phyloP scores from a whole-genome alignment of 2,113 vertebrate genomes.

The Isurus oxyrinchus region DNA sequence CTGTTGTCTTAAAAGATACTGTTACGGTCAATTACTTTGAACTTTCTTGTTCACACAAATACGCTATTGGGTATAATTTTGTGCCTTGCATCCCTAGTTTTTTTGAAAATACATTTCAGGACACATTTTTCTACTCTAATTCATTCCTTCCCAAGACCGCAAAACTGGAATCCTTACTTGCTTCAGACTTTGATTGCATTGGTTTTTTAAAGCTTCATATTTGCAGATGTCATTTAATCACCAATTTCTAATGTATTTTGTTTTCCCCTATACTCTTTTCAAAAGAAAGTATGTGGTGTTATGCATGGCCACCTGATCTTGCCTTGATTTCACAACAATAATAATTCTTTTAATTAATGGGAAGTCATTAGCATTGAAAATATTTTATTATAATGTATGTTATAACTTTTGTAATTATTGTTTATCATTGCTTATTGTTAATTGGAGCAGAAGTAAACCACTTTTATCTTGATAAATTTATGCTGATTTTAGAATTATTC shows the following conservation, averaged over 20 bases:
- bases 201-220: neutral
- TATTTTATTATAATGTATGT: neutral
- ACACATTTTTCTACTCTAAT: neutral
- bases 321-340: neutral
- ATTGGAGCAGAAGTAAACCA: neutral
- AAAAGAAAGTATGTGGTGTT: neutral
- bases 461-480: neutral
- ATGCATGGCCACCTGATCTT: neutral
- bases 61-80: neutral
- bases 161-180: neutral
- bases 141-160: neutral
- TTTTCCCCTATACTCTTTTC: neutral
- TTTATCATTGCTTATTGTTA: neutral
- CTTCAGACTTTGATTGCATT: neutral
- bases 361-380: neutral
- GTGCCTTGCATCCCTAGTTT: neutral
- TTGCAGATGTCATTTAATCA: neutral
- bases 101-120: neutral
- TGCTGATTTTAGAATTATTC: neutral
- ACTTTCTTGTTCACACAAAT: neutral
- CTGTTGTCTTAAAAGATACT: neutral
- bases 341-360: neutral
- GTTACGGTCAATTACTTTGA: neutral
- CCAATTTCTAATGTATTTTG: neutral
- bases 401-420: slow-evolving; percentile 2